These are phyloP conservation scores for Caenorhabditis macrosperma DNA, from an alignment of 2,888 invertebrate species.

Conservation along the genomic window DNA sequence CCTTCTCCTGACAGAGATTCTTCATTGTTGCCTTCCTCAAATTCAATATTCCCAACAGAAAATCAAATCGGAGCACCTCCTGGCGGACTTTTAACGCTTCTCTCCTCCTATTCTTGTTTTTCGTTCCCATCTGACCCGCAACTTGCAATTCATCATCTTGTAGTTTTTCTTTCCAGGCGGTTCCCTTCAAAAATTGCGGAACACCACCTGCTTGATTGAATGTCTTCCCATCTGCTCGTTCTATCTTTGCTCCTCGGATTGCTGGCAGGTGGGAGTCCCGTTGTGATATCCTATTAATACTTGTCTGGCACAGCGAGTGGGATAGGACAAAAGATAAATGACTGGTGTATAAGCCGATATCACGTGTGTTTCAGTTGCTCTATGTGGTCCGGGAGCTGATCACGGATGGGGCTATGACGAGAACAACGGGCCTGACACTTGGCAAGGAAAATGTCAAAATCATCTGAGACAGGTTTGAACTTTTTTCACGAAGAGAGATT, in stretches of 20 bases:
- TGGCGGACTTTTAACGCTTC: constrained; percentile 3
- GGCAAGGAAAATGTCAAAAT: constrained; percentile 72
- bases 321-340: constrained; percentile 6
- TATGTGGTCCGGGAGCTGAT: constrained; percentile 44
- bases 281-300: constrained; percentile 41
- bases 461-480: constrained; percentile 62
- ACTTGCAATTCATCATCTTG: not conserved
- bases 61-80: constrained; percentile 8
- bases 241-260: constrained; percentile 35
- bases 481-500: not conserved
- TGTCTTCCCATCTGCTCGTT: constrained; percentile 27
- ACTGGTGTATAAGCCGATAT: not conserved
- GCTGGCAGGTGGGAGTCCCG: constrained; percentile 33
- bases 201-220: constrained; percentile 47
- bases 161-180: constrained; percentile 11
- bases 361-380: constrained; percentile 44
- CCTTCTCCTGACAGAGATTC: constrained; percentile 15
- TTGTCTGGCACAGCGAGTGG: constrained; percentile 23
- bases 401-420: constrained; percentile 75
- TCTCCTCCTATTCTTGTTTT: not conserved
- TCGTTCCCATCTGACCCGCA: constrained; percentile 1
- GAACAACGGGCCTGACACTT: constrained; percentile 72
- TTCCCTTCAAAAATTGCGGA: constrained; percentile 16
- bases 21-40: constrained; percentile 49
- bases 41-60: constrained; percentile 49